phyloP scores from a whole-genome alignment of 2,797 vertebrate species.

The Anguilla megastoma region DNA sequence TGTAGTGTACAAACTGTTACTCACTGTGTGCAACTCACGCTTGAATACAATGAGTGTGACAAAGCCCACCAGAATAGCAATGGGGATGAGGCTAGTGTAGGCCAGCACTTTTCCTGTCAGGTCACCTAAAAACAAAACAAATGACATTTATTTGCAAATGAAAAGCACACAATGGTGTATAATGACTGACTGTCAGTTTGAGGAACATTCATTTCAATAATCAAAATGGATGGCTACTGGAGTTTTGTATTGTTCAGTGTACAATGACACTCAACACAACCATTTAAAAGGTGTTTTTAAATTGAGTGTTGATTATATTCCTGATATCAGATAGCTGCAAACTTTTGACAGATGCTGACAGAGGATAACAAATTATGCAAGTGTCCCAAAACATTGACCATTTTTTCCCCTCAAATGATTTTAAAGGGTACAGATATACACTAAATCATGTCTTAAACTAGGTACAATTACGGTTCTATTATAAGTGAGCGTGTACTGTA shows the following conservation, averaged over 20 bases:
- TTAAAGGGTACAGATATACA: too few species aligned
- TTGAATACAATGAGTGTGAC: conserved; percentile 97
- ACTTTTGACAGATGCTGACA: neutral
- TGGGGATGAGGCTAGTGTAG: conserved; percentile 88
- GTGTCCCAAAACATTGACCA: neutral
- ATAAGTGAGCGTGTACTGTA: neutral
- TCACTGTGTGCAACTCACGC: conserved; percentile 96
- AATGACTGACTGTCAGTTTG: neutral
- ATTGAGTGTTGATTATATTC: neutral
- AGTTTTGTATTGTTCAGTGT: neutral
- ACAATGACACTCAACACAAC: neutral
- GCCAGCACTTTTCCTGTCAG: conserved; percentile 89
- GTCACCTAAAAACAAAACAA: conserved; percentile 74
- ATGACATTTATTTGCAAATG: neutral
- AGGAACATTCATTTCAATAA: neutral
- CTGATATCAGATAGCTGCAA: neutral
- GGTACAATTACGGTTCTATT: neutral
- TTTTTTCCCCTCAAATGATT: too few species aligned
- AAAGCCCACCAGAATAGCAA: conserved; percentile 90
- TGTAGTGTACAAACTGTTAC: conserved; percentile 49
- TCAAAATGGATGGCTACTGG: neutral
- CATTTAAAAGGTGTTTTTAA: neutral
- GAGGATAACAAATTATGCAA: neutral
- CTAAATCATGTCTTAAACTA: neutral
- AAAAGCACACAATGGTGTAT: neutral